Conservation (phyloP, 2,113 vertebrate genomes). For the Megatriorchis doriae region DNA sequence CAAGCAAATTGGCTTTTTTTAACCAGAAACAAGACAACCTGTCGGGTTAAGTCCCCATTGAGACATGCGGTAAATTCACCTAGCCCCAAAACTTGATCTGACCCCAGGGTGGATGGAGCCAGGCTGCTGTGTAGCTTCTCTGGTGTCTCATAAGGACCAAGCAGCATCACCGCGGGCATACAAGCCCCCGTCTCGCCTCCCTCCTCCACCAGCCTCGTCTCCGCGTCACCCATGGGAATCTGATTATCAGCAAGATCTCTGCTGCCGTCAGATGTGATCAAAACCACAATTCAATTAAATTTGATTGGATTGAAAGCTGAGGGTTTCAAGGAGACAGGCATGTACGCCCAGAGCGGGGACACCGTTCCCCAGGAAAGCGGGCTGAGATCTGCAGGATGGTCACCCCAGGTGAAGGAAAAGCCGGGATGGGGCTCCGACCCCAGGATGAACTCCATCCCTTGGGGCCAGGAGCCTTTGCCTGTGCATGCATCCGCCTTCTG, state of each 20-base stretch:
- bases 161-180: background rate
- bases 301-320: background rate
- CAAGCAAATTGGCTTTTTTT: background rate
- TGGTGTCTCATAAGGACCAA: background rate
- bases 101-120: background rate
- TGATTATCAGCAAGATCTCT: conserved; percentile 7
- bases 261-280: conserved; percentile 15
- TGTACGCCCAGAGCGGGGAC: rapidly evolving
- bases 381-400: background rate
- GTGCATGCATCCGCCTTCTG: background rate
- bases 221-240: background rate
- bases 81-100: rapidly evolving
- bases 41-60: rapidly evolving
- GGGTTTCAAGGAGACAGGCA: background rate
- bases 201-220: background rate
- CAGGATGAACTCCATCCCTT: background rate
- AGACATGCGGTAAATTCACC: background rate
- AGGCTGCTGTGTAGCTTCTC: background rate
- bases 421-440: background rate
- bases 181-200: background rate
- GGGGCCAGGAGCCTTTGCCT: background rate
- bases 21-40: background rate
- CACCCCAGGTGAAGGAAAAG: background rate
- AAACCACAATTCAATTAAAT: conserved; percentile 15
- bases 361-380: rapidly evolving